Base-by-base conservation (phyloP, 53 echinoderm and acorn worm species). In the Actinopyga echinites region DNA sequence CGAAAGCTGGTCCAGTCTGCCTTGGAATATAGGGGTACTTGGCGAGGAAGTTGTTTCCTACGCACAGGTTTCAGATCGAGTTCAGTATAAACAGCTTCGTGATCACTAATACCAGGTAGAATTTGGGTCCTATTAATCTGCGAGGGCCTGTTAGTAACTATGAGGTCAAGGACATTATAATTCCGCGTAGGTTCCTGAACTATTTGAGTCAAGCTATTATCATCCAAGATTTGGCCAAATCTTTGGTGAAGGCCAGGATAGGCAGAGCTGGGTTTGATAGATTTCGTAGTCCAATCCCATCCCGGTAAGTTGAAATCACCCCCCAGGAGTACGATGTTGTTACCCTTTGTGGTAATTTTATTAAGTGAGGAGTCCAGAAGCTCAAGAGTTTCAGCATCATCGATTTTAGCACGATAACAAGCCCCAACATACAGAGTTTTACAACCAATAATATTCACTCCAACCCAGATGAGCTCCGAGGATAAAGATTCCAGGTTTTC, bases 251-350 rank as follows among this genome's bases (percentile, higher is more conserved):
- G 40, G 42, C n/a, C 33, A n/a, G n/a, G n/a, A n/a, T n/a, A n/a
- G n/a, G n/a, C n/a, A n/a, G n/a, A 37, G 3, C 37, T 37, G 3
- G 75, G 52, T 45, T 74, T 74, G 13, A 19, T 38, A 17, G 40
- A 42, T 19, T 74, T 74, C 26, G 21, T 74, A 19, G 43, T 45
- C 78, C 78, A 77, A 44, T 77, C 78, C 45, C 45, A 44, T 42
- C 52, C 78, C 2, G 78, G 44, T 23, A 77, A 8, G 9, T 77
- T 77, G 49, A 77, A 77, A 45, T 77, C 78, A 45, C 78, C 78
- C 30, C 45, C 78, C 56, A 56, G 34, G 21, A 79, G 79, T 3
- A 79, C 59, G 24, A 78, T 42, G 34, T 78, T 78, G 25, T 78
- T 78, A 56, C 52, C 37, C 54, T 78, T 30, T 9, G 32, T 31